Percentiles rank a stretch among this genome's conserved stretches.
These are phyloP conservation scores for Cottus gobio DNA, from an alignment of 2,113 vertebrate species.

Conservation along the genomic window DNA sequence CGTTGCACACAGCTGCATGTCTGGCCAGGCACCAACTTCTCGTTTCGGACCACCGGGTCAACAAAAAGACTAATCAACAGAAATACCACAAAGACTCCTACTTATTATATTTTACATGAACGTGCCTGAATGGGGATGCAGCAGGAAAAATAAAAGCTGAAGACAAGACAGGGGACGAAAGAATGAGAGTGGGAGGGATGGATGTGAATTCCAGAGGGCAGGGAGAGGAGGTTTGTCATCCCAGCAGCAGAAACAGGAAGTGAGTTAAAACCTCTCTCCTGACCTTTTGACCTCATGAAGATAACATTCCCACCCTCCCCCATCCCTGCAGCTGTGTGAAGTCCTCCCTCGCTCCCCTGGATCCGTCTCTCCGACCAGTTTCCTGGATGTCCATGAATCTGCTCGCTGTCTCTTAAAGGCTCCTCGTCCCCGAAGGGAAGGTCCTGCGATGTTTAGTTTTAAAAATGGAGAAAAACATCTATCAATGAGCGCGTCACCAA, in stretches of 20 bases:
- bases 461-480: not conserved
- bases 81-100: not conserved
- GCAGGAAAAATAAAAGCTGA: not conserved
- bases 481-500: too few relatives aligned
- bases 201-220: constrained; percentile 74
- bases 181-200: constrained; percentile 49
- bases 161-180: constrained; percentile 32
- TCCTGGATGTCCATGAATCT: constrained; percentile 31
- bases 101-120: not conserved
- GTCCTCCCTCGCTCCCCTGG: constrained; percentile 45
- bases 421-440: too few relatives aligned
- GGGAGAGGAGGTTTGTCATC: constrained; percentile 71
- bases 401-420: not conserved
- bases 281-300: constrained; percentile 73
- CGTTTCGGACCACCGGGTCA: constrained; percentile 1
- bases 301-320: constrained; percentile 82
- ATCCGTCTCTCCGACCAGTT: constrained; percentile 39
- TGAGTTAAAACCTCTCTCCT: constrained; percentile 79
- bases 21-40: constrained; percentile 18
- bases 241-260: constrained; percentile 82
- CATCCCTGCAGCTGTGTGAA: constrained; percentile 61
- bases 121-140: constrained; percentile 16
- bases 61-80: not conserved
- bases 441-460: too few relatives aligned
- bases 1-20: constrained; percentile 54